phyloP scores from a whole-genome alignment of 2,888 invertebrate species.

The Synergus itoensis region DNA sequence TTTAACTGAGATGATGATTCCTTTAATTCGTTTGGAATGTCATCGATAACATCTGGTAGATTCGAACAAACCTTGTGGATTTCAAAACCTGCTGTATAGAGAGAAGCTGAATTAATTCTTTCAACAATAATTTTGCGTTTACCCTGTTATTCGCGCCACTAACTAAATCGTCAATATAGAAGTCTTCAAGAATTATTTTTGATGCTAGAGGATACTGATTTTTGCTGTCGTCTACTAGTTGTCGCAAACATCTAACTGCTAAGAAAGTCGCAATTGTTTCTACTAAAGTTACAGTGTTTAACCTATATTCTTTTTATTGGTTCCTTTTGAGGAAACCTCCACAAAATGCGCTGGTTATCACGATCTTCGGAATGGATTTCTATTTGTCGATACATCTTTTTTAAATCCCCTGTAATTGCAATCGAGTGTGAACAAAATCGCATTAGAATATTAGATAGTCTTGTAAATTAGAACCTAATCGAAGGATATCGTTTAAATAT shows the following conservation, averaged over 20 bases:
- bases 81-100: not conserved
- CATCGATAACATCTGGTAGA: not conserved
- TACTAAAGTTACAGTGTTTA: slow-evolving; percentile 36
- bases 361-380: slow-evolving; percentile 31
- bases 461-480: slow-evolving; percentile 58
- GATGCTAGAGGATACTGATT: not conserved
- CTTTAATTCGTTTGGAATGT: not conserved
- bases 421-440: slow-evolving; percentile 56
- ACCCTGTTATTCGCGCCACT: slow-evolving; percentile 22
- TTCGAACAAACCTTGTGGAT: slow-evolving; percentile 7
- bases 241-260: not conserved
- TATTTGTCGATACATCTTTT: slow-evolving; percentile 62
- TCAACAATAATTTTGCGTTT: not conserved
- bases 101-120: not conserved
- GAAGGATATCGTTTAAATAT: slow-evolving; percentile 56
- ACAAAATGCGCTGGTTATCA: slow-evolving; percentile 47
- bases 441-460: slow-evolving; percentile 53
- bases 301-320: slow-evolving; percentile 20
- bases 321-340: slow-evolving; percentile 35
- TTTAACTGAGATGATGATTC: not conserved
- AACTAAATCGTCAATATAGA: slow-evolving; percentile 43
- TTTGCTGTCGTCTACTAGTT: not conserved
- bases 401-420: slow-evolving; percentile 62
- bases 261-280: not conserved
- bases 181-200: not conserved